These are phyloP conservation scores for Pteruthius melanotis DNA, from an alignment of 2,113 vertebrate species.

Conservation along the genomic window DNA sequence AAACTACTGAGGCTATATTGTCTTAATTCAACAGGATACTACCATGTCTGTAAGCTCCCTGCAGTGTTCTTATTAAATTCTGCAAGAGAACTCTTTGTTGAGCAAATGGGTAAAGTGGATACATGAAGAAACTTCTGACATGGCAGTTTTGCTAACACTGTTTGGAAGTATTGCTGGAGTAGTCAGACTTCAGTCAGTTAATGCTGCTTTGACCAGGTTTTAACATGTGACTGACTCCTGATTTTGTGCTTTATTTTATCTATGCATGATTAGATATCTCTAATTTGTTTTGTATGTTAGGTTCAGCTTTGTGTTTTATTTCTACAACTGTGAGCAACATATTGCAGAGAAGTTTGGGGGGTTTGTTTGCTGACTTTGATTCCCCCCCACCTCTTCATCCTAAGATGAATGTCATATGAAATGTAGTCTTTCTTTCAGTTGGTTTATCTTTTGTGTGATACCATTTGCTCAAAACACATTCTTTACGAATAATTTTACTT, in stretches of 20 bases:
- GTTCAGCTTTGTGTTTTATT: background rate
- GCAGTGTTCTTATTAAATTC: background rate
- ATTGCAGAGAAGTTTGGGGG: background rate
- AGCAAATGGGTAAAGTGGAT: background rate
- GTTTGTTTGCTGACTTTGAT: background rate
- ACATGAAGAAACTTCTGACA: background rate
- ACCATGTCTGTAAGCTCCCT: slow-evolving; percentile 21
- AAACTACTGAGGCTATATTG: background rate
- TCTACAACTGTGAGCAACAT: background rate
- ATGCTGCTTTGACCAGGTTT: slow-evolving; percentile 26
- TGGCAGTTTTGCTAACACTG: background rate
- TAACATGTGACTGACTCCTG: background rate
- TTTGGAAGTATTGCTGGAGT: background rate
- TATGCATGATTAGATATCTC: background rate
- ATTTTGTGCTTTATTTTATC: background rate
- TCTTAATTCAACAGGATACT: background rate
- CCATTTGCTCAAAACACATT: background rate
- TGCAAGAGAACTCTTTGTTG: background rate
- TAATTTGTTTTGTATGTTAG: background rate
- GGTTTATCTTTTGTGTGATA: background rate
- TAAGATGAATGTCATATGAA: background rate
- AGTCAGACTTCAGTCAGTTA: background rate
- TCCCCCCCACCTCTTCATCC: background rate
- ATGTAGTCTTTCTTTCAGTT: background rate
- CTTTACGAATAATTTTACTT: background rate